Base-by-base conservation (phyloP, 2,113 vertebrate genomes). In the Myrmophylax atrothorax region DNA sequence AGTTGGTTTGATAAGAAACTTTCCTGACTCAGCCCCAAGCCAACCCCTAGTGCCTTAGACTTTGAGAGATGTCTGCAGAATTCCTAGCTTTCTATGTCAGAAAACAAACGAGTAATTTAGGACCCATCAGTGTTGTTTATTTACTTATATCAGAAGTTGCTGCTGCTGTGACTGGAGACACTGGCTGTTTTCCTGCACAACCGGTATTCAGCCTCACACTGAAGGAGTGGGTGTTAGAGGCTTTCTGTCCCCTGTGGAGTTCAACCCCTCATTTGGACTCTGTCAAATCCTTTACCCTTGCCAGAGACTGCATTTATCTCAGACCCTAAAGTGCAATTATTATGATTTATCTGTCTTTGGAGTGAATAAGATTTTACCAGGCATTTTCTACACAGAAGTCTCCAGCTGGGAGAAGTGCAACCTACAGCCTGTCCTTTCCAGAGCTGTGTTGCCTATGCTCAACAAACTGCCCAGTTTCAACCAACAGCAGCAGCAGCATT, bases 291-390 rank as follows among this genome's bases (percentile, higher is more conserved):
- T 64, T 70, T 74, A 70, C 49, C 85, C 62, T 94, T 94, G 92
- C 91, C 92, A 96, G 62, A 77, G 72, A 75, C 78, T 82, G 83
- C 84, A 95, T 96, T 96, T 94, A 83, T 91, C 70, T 83, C 85
- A 81, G 83, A 69, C 69, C 56, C 74, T 86, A 37, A 95, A 84
- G 47, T 70, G 55, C 89, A 94, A 50, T 94, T 94, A 91, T 33
- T 72, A 64, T 93, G 87, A 94, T 96, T 96, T 93, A 94, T 94
- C 46, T 80, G 63, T 47, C 90, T 84, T 94, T 3, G 5, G 80
- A 79, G 73, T 37, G 38, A 95, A 18, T 38, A 74, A 93, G 50
- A 67, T 87, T 94, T 95, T 94, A 96, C 80, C 85, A 95, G 80
- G 72, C 85, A 20, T 89, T 95, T 88, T 87, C 91, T 70, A 14